A percentile compares a stretch with the other conserved stretches of the same genome.
Evolutionary conservation across 2,888 invertebrate genomes (phyloP).

Genomic region (Drosophila pseudotalamancana): DNA sequence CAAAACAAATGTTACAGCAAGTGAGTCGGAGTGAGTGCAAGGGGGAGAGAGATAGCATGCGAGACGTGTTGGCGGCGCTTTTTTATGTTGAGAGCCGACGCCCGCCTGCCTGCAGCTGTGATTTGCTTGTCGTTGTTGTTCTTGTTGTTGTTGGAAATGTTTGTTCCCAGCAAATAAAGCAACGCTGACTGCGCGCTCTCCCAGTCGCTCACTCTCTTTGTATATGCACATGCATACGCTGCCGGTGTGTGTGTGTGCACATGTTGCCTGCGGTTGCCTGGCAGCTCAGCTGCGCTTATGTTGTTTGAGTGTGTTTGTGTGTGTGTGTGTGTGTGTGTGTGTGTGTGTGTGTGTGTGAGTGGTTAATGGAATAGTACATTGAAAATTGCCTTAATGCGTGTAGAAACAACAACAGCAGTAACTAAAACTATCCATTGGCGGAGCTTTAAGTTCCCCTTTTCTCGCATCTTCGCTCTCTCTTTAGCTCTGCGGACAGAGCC

Average conservation of each 20-base stretch:
- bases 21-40: not conserved
- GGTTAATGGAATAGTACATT: constrained; percentile 53
- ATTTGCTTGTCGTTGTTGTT: constrained; percentile 38
- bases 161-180: constrained; percentile 75
- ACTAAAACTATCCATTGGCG: constrained; percentile 5
- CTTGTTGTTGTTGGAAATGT: constrained; percentile 46
- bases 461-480: not conserved
- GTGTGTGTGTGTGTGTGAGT: constrained; percentile 18
- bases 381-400: constrained; percentile 45
- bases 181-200: constrained; percentile 24
- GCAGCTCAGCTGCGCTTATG: constrained; percentile 28
- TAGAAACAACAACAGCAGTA: constrained; percentile 19
- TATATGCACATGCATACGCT: constrained; percentile 6
- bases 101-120: constrained; percentile 60
- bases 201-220: constrained; percentile 1
- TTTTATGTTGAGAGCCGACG: constrained; percentile 55
- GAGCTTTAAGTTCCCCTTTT: not conserved
- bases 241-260: constrained; percentile 30
- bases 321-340: constrained; percentile 1
- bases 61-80: constrained; percentile 42
- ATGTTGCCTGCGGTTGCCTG: constrained; percentile 58
- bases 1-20: constrained; percentile 60
- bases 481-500: constrained; percentile 3
- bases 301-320: not conserved
- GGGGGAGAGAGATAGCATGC: not conserved